These are phyloP conservation scores for Phanerotoma sp. DNA, from an alignment of 2,888 invertebrate genomes.

Conservation along the genomic window DNA sequence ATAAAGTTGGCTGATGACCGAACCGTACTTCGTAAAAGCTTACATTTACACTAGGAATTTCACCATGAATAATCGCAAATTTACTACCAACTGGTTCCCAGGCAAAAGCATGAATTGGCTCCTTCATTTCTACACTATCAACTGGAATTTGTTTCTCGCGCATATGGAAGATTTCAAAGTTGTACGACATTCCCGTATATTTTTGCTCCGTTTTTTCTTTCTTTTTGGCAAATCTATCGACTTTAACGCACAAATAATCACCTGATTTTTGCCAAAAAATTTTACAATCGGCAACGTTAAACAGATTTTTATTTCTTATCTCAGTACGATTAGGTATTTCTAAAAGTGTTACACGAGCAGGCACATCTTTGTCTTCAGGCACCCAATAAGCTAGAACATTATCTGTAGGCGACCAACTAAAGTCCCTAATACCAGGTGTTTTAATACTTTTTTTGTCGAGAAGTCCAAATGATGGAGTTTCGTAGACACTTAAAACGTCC, in stretches of 20 bases:
- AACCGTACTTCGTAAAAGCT: slow-evolving; percentile 92
- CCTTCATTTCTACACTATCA: slow-evolving; percentile 95
- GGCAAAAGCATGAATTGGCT: slow-evolving; percentile 89
- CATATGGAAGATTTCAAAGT: slow-evolving; percentile 99
- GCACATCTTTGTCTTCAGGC: slow-evolving; percentile 94
- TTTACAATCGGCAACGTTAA: slow-evolving; percentile 97
- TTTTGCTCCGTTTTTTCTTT: slow-evolving; percentile 93
- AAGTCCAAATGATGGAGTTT: slow-evolving; percentile 93
- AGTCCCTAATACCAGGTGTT: slow-evolving; percentile 86
- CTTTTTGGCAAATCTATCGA: slow-evolving; percentile 85
- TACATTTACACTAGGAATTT: slow-evolving; percentile 79
- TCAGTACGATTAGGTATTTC: slow-evolving; percentile 89
- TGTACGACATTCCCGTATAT: slow-evolving; percentile 96
- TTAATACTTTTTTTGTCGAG: slow-evolving; percentile 94
- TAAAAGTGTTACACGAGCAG: slow-evolving; percentile 90
- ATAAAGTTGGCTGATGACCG: slow-evolving; percentile 82
- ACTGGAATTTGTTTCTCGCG: slow-evolving; percentile 97
- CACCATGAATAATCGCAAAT: slow-evolving; percentile 96
- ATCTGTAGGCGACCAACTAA: slow-evolving; percentile 98
- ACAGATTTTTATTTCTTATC: slow-evolving; percentile 90
- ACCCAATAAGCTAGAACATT: slow-evolving; percentile 98
- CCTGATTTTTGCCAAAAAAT: slow-evolving; percentile 99
- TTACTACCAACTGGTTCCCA: slow-evolving; percentile 98
- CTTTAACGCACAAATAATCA: slow-evolving; percentile 96
- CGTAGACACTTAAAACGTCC: slow-evolving; percentile 88